These are phyloP conservation scores for Linnaemya tessellans DNA, from an alignment of 2,888 invertebrate species.

Conservation along the genomic window DNA sequence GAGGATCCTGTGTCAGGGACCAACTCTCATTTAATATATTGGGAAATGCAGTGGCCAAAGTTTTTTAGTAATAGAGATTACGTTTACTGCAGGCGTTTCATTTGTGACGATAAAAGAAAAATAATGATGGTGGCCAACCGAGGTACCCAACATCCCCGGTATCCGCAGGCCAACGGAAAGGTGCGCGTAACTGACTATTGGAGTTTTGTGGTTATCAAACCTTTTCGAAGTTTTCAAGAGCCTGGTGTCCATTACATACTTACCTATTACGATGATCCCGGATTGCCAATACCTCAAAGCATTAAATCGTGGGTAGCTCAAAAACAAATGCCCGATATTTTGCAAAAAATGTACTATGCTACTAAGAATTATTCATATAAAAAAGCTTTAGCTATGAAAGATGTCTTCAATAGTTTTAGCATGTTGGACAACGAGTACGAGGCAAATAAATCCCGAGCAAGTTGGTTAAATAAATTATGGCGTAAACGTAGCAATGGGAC, in stretches of 20 bases:
- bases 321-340: conserved; percentile 90
- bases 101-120: conserved; percentile 85
- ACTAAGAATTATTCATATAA: conserved; percentile 86
- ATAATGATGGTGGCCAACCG: conserved; percentile 87
- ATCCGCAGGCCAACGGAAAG: conserved; percentile 87
- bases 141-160: conserved; percentile 88
- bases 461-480: conserved; percentile 75
- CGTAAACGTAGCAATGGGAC: conserved; percentile 69
- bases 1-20: conserved; percentile 85
- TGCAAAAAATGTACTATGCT: conserved; percentile 88
- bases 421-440: conserved; percentile 78
- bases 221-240: conserved; percentile 82
- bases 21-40: conserved; percentile 91
- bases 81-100: conserved; percentile 90
- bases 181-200: conserved; percentile 91
- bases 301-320: conserved; percentile 90
- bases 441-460: conserved; percentile 78
- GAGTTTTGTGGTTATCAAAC: conserved; percentile 93
- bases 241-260: conserved; percentile 87
- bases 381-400: conserved; percentile 81
- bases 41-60: conserved; percentile 95
- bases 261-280: conserved; percentile 95
- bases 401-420: conserved; percentile 75
- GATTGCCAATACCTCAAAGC: conserved; percentile 88
- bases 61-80: conserved; percentile 94